Evolutionary conservation across 2,113 vertebrate genomes (phyloP).

Genomic region (Morone saxatilis): DNA sequence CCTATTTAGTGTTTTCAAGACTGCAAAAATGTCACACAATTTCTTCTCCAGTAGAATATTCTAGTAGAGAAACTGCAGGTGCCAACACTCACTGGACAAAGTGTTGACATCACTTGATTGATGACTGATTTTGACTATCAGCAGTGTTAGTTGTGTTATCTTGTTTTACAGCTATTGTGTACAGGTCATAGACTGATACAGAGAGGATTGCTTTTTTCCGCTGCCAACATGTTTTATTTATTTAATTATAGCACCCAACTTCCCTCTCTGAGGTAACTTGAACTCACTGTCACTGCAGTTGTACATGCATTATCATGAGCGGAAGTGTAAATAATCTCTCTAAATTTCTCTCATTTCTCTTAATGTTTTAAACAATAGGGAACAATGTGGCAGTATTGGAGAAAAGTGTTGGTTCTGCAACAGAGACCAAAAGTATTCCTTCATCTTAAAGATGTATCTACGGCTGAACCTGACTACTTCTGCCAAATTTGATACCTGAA

Average conservation of each 20-base stretch:
- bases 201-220: neutral
- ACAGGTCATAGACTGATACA: no score
- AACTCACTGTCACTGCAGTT: neutral
- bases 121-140: neutral
- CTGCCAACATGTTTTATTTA: neutral
- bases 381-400: neutral
- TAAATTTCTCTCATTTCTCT: neutral
- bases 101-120: conserved; percentile 6
- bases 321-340: neutral
- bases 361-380: neutral
- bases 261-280: neutral
- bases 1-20: neutral
- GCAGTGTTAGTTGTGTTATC: neutral
- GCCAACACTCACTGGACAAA: neutral
- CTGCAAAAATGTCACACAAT: neutral
- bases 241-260: neutral
- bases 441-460: neutral
- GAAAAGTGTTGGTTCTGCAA: neutral
- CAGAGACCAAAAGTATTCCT: neutral
- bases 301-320: neutral
- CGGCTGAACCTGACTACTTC: neutral
- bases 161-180: neutral
- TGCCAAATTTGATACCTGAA: neutral
- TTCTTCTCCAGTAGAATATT: neutral
- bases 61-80: no score